phyloP scores from a whole-genome alignment of 1,140 invertebrate genomes.

The Dendroctonus ponderosae region DNA sequence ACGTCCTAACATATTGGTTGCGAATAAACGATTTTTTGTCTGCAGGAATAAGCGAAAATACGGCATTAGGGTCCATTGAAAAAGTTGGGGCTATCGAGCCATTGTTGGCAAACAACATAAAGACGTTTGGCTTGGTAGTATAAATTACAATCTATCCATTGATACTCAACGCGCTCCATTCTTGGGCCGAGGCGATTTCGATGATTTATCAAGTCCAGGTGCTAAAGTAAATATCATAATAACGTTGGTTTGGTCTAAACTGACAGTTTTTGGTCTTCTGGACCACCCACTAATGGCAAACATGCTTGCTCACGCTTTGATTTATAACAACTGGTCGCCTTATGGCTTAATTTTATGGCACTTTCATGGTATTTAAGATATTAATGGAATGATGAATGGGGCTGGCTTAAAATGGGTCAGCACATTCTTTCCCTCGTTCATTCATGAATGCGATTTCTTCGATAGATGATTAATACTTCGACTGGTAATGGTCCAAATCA shows the following conservation, averaged over 20 bases:
- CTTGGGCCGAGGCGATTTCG: background rate
- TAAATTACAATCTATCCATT: no score
- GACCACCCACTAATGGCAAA: constrained; percentile 27
- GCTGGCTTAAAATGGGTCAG: constrained; percentile 17
- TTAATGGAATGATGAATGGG: constrained; percentile 22
- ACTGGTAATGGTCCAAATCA: no score
- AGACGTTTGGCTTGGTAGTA: no score
- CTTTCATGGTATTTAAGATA: constrained; percentile 25
- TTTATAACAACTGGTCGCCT: constrained; percentile 14
- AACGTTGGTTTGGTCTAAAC: constrained; percentile 6
- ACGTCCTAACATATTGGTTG: constrained; percentile 49
- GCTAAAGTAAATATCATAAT: constrained; percentile 25
- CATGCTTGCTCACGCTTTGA: constrained; percentile 23
- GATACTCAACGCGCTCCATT: background rate
- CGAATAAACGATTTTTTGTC: background rate
- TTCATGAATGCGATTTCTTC: constrained; percentile 1
- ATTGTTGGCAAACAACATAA: no score
- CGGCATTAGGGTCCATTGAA: no score
- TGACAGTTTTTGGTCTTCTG: constrained; percentile 12
- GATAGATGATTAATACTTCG: no score
- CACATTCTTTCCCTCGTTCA: background rate
- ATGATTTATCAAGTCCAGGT: constrained; percentile 19
- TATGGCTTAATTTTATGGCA: constrained; percentile 27
- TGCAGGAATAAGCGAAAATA: no score
- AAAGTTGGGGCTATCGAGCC: background rate